Evolutionary conservation across 2,888 invertebrate species (phyloP).

Genomic region (Drosophila niveifrons): DNA sequence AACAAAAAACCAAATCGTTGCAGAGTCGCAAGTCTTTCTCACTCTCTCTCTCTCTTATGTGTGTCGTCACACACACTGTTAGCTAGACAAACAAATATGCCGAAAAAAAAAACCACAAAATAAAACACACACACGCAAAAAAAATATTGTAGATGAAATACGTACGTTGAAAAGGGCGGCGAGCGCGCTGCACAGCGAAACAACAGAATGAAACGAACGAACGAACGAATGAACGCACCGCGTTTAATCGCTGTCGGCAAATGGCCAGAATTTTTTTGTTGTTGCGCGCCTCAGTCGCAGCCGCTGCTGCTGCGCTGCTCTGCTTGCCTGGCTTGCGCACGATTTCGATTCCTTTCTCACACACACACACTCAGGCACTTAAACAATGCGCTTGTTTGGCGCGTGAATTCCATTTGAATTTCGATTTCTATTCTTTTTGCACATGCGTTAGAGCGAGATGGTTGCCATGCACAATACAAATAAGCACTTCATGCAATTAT

Average conservation of each 20-base stretch:
- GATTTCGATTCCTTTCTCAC: constrained; percentile 49
- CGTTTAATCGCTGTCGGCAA: constrained; percentile 62
- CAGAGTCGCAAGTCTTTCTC: not conserved
- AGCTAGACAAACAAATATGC: constrained; percentile 10
- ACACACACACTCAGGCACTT: constrained; percentile 1
- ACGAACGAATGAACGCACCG: constrained; percentile 46
- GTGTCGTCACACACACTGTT: constrained; percentile 23
- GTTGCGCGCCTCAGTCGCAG: constrained; percentile 37
- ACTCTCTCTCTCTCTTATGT: not conserved
- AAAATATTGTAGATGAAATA: constrained; percentile 9
- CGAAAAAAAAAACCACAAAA: constrained; percentile 11
- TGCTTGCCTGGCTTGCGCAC: constrained; percentile 41
- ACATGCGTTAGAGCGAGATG: not conserved
- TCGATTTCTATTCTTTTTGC: not conserved
- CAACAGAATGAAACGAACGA: constrained; percentile 52
- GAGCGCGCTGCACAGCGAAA: constrained; percentile 42
- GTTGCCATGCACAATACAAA: not conserved
- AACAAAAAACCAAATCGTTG: constrained; percentile 5
- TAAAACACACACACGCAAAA: constrained; percentile 6
- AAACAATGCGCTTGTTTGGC: constrained; percentile 24
- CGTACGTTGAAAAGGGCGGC: constrained; percentile 47
- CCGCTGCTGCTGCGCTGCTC: constrained; percentile 9
- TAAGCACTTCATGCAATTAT: not conserved
- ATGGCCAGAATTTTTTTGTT: constrained; percentile 56
- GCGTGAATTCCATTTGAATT: constrained; percentile 33